phyloP scores from a whole-genome alignment of 2,797 vertebrate genomes.

The Rhinophrynus dorsalis region DNA sequence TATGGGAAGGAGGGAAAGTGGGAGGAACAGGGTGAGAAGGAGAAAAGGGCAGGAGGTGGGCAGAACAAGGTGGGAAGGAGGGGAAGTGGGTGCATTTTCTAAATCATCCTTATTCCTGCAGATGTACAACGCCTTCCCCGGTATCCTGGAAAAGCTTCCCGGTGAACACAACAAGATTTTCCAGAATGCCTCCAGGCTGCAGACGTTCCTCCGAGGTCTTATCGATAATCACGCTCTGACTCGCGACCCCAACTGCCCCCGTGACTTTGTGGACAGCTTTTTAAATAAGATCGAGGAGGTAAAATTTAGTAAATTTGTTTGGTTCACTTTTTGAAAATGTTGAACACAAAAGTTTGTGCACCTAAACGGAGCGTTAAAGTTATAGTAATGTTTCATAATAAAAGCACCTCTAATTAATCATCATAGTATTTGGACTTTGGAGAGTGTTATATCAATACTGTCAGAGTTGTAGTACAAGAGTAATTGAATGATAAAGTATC shows the following conservation, averaged over 20 bases:
- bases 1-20: no score
- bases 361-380: no score
- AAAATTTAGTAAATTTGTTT: no score
- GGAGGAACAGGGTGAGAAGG: no score
- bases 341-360: no score
- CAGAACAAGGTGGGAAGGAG: not conserved
- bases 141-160: slow-evolving; percentile 28
- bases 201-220: slow-evolving; percentile 19
- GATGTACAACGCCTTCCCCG: slow-evolving; percentile 33
- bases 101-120: not conserved
- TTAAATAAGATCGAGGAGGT: slow-evolving; percentile 37
- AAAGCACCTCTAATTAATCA: no score
- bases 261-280: slow-evolving; percentile 34
- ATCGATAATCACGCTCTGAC: slow-evolving; percentile 12
- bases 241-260: slow-evolving; percentile 33
- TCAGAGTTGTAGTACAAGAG: no score
- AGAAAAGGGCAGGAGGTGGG: not conserved
- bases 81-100: not conserved
- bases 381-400: no score
- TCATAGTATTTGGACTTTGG: no score
- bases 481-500: no score
- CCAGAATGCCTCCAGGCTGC: slow-evolving; percentile 16
- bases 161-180: slow-evolving; percentile 44
- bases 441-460: no score
- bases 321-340: no score